Evolutionary conservation across 2,113 vertebrate species (phyloP), one percentile per base, ranked within the genome.

Genomic region (Herpailurus yagouaroundi): DNA sequence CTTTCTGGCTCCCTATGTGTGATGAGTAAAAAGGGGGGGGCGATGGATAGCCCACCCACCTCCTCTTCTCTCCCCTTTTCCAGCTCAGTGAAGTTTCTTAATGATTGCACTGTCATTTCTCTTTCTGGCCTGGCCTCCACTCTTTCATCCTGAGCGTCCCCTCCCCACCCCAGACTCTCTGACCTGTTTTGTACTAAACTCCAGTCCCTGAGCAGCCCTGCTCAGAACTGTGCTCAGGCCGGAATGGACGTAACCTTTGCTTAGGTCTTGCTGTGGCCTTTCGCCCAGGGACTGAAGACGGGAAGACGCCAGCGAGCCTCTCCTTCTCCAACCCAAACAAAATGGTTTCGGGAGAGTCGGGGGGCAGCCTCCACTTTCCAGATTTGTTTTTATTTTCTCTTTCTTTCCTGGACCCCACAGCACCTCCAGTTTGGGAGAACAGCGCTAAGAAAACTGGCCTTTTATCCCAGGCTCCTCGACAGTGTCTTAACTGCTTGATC

Each of bases 171-270:
- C 16, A 64, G 85, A 7, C 68, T 48, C 64, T 79, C 45, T 21
- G 64, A 96, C 95, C 60, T 77, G 91, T 68, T 94, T 89, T 79
- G 77, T 5, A 79, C 84, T 88, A 94, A 95, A 98, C 86, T 55
- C 87, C 81, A 80, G 3, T 96, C 91, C 89, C 48, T 19, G 71
- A 12, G 77, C 38, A 80, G 0, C 0, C 77, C 64, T 23, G 12
- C 88, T 96, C 86, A 23, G 29, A 96, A 74, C 23, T 14, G 38
- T 12, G 25, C 14, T 45, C 16, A 13, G 48, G 52, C 29, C 48
- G 19, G 82, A 14, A 55, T 7, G 41, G 57, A 45, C 10, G 41
- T 27, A 48, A 41, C 64, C 52, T 86, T 60, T 31, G 21, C 83
- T 96, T 85, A 14, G 29, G 69, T 33, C 60, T 27, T 11, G 31